Evolutionary conservation across 2,888 invertebrate genomes (phyloP), one percentile per base, ranked within the genome.

Genomic region (Peribatodes rhomboidaria): DNA sequence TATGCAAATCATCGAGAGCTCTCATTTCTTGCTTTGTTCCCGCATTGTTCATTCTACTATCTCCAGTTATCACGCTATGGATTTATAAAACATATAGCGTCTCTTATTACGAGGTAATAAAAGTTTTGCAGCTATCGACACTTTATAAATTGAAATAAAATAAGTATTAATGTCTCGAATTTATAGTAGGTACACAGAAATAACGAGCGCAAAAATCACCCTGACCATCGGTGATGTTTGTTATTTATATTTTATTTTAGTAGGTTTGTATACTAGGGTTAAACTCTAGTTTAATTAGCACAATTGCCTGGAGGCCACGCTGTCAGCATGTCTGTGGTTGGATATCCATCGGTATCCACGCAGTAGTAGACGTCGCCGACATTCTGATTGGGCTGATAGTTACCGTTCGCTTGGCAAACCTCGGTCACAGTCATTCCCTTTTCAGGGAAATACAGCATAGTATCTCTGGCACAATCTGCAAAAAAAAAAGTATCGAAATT

Each of bases 381-480:
- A 65, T 88, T 88, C 83, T 95, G 95, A 67, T 87, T 77, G n/a
- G 87, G 77, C 31, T 86, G 81, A 80, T 95, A 95, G 88, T 95
- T 95, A 50, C 95, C 95, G 78, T 94, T 94, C 16, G 85, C 88
- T 14, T 74, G 72, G 77, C 95, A 95, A 14, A 83, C 81, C 75
- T 93, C 89, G 8, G 88, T 84, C 72, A 94, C 89, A 27, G 82
- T 78, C 84, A 93, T 86, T 1, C 94, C 94, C 33, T 81, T 88
- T 61, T 87, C 89, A 6, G 87, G 89, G 84, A 94, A 95, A 77
- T 90, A 81, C 61, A 94, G 77, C 68, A 84, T 83, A 20, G 88
- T 85, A 81, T 95, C 95, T 61, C 95, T 91, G n/a, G 95, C 95
- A 81, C 95, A 95, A 81, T 95, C 95, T 95, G 86, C 61, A 59